Percentiles rank a stretch among this genome's conserved stretches.
These are phyloP conservation scores for Agapornis roseicollis DNA, from an alignment of 2,113 vertebrate genomes.

Conservation along the genomic window DNA sequence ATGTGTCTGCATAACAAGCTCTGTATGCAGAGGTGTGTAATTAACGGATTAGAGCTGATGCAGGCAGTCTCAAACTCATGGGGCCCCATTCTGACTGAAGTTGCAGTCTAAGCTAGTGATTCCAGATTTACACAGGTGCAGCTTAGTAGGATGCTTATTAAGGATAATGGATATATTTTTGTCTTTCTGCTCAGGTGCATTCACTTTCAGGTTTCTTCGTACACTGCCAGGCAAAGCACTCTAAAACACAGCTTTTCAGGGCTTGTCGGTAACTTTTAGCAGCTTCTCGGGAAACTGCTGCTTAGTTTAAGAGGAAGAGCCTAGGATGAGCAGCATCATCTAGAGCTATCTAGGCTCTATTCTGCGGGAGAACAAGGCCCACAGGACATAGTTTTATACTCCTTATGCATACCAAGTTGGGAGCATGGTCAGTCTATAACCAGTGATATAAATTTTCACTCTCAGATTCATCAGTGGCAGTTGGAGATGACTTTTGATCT, in stretches of 20 bases:
- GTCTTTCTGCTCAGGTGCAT: neutral
- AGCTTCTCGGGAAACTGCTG: neutral
- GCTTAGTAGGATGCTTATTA: neutral
- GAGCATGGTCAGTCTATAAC: neutral
- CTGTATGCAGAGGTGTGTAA: fast-evolving
- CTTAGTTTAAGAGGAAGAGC: neutral
- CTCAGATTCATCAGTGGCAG: neutral
- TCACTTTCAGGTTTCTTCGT: neutral
- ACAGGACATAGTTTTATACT: neutral
- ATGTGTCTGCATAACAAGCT: neutral
- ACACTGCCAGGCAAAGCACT: neutral
- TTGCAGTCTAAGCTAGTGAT: neutral
- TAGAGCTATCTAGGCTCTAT: neutral
- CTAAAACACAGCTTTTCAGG: neutral
- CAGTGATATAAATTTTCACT: neutral
- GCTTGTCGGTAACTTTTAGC: neutral
- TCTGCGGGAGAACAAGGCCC: neutral
- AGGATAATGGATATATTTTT: neutral
- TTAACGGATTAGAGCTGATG: neutral
- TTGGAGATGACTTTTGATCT: neutral
- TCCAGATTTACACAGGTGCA: neutral
- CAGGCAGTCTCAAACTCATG: neutral
- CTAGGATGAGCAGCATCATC: neutral
- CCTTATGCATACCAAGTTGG: fast-evolving
- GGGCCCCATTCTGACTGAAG: neutral